phyloP scores from a whole-genome alignment of 2,113 vertebrate species.

The Phylloscopus whistleri region DNA sequence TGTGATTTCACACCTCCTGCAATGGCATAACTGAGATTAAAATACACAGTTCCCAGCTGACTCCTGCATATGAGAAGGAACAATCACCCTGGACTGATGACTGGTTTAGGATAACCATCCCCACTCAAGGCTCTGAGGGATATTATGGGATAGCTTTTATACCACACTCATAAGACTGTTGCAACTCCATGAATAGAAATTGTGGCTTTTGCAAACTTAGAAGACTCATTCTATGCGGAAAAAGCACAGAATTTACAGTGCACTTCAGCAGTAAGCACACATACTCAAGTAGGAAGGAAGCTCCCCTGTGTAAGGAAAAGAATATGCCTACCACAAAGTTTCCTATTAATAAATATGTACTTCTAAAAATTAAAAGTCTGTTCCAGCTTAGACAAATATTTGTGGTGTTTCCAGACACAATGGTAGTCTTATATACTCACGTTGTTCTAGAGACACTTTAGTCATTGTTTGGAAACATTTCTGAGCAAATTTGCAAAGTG shows the following conservation, averaged over 20 bases:
- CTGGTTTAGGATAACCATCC: not conserved
- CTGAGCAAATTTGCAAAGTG: not conserved
- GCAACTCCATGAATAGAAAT: not conserved
- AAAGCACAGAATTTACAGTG: not conserved
- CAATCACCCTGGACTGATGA: not conserved
- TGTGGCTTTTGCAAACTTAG: not conserved
- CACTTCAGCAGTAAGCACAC: not conserved
- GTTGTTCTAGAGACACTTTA: not conserved
- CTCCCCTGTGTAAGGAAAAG: not conserved
- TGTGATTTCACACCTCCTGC: not conserved
- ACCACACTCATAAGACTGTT: not conserved
- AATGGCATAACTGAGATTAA: not conserved
- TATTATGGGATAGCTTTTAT: not conserved
- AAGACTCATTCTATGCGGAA: not conserved
- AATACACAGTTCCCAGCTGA: not conserved
- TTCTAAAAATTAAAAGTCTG: not conserved
- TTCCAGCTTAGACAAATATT: not conserved
- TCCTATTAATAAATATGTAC: not conserved
- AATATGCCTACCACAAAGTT: not conserved
- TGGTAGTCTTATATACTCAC: not conserved
- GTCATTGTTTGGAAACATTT: not conserved
- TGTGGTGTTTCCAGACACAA: not conserved
- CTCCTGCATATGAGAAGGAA: not conserved
- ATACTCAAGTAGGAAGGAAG: not conserved
- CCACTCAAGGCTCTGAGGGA: not conserved